These are phyloP conservation scores for Silurus glanis DNA, from an alignment of 2,113 vertebrate genomes.

Conservation along the genomic window DNA sequence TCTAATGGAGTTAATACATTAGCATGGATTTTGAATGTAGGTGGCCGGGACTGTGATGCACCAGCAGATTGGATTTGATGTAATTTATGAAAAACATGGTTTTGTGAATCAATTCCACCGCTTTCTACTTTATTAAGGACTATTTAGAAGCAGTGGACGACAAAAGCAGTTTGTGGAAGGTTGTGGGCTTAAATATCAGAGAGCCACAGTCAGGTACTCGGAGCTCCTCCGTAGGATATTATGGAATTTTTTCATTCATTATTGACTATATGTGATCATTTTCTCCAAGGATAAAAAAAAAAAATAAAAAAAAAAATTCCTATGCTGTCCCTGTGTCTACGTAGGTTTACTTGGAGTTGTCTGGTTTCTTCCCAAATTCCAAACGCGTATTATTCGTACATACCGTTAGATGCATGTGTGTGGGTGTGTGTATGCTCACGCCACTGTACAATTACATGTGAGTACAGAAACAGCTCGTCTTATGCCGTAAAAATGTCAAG, in stretches of 20 bases:
- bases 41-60: neutral
- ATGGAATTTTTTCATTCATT: neutral
- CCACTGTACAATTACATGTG: neutral
- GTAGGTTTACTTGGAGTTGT: neutral
- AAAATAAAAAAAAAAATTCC: too few relatives aligned
- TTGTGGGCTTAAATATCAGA: neutral
- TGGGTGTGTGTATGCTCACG: neutral
- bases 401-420: neutral
- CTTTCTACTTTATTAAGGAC: slow-evolving; percentile 17
- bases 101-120: neutral
- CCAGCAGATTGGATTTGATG: slow-evolving; percentile 13
- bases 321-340: neutral
- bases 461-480: neutral
- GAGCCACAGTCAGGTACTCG: neutral
- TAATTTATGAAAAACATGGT: slow-evolving; percentile 13
- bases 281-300: too few relatives aligned
- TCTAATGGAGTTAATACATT: slow-evolving; percentile 19
- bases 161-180: neutral
- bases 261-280: too few relatives aligned
- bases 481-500: too few relatives aligned
- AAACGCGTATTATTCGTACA: neutral
- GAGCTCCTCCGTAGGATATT: neutral
- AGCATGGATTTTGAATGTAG: neutral
- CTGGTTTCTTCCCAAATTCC: neutral
- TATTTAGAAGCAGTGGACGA: neutral